Evolutionary conservation across 1,140 invertebrate species (phyloP).

Genomic region (Gonatopus flavifemur): DNA sequence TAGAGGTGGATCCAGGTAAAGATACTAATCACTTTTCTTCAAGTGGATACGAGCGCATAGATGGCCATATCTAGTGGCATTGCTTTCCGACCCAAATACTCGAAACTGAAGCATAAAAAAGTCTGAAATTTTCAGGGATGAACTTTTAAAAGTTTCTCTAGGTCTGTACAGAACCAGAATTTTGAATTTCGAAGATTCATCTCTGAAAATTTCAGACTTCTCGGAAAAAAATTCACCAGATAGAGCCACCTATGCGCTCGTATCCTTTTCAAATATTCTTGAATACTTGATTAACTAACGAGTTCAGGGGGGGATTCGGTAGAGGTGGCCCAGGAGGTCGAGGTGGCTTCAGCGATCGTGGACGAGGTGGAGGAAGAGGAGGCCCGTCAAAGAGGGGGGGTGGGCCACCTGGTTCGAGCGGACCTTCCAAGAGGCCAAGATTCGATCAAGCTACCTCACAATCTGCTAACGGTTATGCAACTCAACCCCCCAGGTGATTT

Average conservation of each 20-base stretch:
- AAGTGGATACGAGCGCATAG: too few species aligned
- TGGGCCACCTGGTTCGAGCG: slow-evolving; percentile 49
- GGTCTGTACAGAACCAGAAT: too few species aligned
- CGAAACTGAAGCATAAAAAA: neutral
- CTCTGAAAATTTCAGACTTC: too few species aligned
- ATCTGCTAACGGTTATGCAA: slow-evolving; percentile 51
- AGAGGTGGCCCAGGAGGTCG: slow-evolving; percentile 47
- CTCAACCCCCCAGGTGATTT: slow-evolving; percentile 39
- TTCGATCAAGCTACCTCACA: slow-evolving; percentile 50
- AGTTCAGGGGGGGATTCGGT: slow-evolving; percentile 40
- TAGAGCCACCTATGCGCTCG: too few species aligned
- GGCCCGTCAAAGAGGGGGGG: slow-evolving; percentile 52
- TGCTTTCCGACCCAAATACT: neutral
- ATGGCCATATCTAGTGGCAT: neutral
- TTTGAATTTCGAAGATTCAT: too few species aligned
- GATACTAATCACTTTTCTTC: too few species aligned
- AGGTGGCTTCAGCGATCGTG: slow-evolving; percentile 37
- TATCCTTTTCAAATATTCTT: neutral
- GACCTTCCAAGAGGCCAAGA: slow-evolving; percentile 53
- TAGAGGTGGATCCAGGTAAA: slow-evolving; percentile 47
- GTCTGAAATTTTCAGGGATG: too few species aligned
- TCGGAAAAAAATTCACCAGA: too few species aligned
- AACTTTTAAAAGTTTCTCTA: too few species aligned
- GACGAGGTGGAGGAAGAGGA: slow-evolving; percentile 40
- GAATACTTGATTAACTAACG: neutral